Base-by-base conservation (phyloP, 2,797 vertebrate species). In the Phoxinus dragarum region DNA sequence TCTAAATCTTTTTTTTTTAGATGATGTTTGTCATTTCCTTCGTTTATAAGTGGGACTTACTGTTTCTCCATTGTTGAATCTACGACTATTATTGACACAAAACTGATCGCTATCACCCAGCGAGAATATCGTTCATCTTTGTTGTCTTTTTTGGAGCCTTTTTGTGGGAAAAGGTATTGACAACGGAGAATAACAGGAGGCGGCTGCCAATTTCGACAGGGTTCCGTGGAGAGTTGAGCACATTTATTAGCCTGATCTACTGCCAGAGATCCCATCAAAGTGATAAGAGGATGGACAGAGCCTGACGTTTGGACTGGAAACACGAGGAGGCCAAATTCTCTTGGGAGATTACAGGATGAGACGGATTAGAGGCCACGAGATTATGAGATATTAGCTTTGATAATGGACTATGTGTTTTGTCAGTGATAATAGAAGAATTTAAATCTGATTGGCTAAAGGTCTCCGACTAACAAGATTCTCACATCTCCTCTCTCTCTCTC, bases 181-280 rank as follows among this genome's bases (percentile, higher is more conserved):
- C 54, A 72, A 21, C 7, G 1, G 67, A 80, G 42, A 67, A 61
- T 78, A 67, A 74, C 72, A 78, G 3, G 34, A 40, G 6, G 47
- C 42, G 8, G 31, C 36, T 89, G 86, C 86, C 88, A 89, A 86
- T 85, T 82, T 76, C 52, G 76, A 74, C 54, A 56, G 79, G 19
- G 27, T 54, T 49, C 59, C 0, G n/a, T 21, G 27, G 69, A 49
- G 77, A 73, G 34, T 72, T 52, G 40, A 61, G 56, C 36, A 34
- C 82, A 56, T 85, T 82, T 64, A 85, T 80, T 76, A 47, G 47
- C 40, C 54, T n/a, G 77, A 81, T 87, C 66, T 6, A 38, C 61
- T 75, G 84, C 84, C 86, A 88, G 47, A 74, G 78, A 86, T 74
- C 73, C 78, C 84, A 88, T 89, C 84, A 82, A 34, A 27, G 16